These are phyloP conservation scores for Chromis chromis DNA, from an alignment of 2,797 vertebrate species.

Conservation along the genomic window DNA sequence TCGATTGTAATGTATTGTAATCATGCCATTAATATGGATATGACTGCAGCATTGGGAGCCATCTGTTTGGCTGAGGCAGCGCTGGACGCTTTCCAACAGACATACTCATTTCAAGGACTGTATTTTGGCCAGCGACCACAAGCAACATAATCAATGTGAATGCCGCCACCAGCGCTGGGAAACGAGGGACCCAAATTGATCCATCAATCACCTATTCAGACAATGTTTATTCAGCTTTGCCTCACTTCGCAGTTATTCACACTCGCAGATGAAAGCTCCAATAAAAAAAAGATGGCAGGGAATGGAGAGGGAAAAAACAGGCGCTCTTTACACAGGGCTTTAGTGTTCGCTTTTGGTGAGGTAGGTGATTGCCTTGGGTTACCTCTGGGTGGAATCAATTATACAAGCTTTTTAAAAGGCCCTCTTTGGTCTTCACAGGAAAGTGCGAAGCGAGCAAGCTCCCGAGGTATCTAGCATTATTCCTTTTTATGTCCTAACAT, in stretches of 20 bases:
- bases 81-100: constrained; percentile 72
- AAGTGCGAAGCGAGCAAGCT: constrained; percentile 56
- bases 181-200: constrained; percentile 71
- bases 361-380: constrained; percentile 73
- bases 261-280: constrained; percentile 65
- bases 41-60: constrained; percentile 77
- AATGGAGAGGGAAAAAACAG: constrained; percentile 45
- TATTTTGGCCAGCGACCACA: constrained; percentile 70
- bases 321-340: constrained; percentile 53
- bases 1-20: constrained; percentile 83
- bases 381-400: constrained; percentile 78
- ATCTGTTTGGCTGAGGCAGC: constrained; percentile 78
- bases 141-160: constrained; percentile 73
- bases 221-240: constrained; percentile 76
- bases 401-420: constrained; percentile 74
- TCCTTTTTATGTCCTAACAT: constrained; percentile 76
- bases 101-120: constrained; percentile 75
- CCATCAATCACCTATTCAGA: constrained; percentile 78
- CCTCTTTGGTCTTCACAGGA: constrained; percentile 72
- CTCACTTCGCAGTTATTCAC: constrained; percentile 66
- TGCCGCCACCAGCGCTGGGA: constrained; percentile 57
- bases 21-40: constrained; percentile 85
- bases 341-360: constrained; percentile 55
- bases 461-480: constrained; percentile 64
- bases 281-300: constrained; percentile 52